A percentile compares a stretch with the other conserved stretches of the same genome.
Evolutionary conservation across 2,797 vertebrate genomes (phyloP).

Genomic region (Dendrocincla fuliginosa): DNA sequence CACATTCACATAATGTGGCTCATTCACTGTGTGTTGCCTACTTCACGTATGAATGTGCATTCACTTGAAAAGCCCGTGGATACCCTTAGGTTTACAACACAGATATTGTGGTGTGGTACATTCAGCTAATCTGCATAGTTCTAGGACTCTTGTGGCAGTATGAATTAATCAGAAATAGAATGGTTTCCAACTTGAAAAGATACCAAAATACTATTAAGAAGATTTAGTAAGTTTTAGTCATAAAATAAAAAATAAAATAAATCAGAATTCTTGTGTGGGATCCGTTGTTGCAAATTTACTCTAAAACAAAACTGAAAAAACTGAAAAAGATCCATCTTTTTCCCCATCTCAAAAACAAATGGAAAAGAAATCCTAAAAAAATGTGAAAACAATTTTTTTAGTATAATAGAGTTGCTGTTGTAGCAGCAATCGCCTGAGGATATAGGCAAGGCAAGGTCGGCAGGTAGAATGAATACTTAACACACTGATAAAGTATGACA

Average conservation of each 20-base stretch:
- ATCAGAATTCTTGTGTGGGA: background rate
- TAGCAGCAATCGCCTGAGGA: background rate
- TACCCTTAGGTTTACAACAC: conserved; percentile 48
- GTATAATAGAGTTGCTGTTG: background rate
- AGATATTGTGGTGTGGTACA: conserved; percentile 27
- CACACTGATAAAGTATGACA: background rate
- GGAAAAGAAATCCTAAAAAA: background rate
- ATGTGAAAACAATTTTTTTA: background rate
- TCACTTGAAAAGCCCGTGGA: conserved; percentile 58
- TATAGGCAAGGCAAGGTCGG: background rate
- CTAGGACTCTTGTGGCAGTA: background rate
- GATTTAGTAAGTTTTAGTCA: background rate
- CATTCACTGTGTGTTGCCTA: conserved; percentile 51
- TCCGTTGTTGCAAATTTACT: background rate
- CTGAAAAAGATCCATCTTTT: background rate
- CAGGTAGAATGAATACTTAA: background rate
- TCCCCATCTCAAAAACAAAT: background rate
- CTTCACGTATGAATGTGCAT: conserved; percentile 64
- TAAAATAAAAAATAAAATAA: background rate
- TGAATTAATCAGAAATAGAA: conserved; percentile 29
- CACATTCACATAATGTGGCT: conserved; percentile 64
- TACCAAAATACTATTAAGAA: background rate
- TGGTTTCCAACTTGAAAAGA: conserved; percentile 3
- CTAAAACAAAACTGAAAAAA: background rate
- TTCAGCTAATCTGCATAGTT: conserved; percentile 38